These are phyloP conservation scores for Scaptodrosophila latifasciaeformis DNA, from an alignment of 2,888 invertebrate genomes.

Conservation along the genomic window DNA sequence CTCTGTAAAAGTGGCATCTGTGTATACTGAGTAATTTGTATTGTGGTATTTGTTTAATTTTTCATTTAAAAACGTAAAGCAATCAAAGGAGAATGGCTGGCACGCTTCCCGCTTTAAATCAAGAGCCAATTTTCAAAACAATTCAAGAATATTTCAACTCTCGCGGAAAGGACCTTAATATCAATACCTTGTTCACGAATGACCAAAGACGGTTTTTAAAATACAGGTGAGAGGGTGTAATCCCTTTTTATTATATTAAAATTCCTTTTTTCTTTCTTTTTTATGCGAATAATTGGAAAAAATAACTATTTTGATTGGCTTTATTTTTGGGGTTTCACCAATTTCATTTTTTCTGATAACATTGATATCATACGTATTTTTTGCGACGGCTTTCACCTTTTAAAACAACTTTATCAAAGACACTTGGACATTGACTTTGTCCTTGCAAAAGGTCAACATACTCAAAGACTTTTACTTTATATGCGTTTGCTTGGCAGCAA, in stretches of 20 bases:
- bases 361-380: no score
- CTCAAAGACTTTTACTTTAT: constrained; percentile 27
- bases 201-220: constrained; percentile 90
- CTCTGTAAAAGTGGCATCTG: constrained; percentile 5
- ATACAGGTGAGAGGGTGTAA: constrained; percentile 90
- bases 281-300: no score
- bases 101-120: constrained; percentile 77
- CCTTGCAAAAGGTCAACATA: constrained; percentile 59
- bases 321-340: no score
- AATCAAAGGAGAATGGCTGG: constrained; percentile 56
- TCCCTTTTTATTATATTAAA: no score
- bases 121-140: constrained; percentile 84
- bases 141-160: constrained; percentile 84
- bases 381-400: no score
- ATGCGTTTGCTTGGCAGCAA: constrained; percentile 6
- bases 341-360: no score
- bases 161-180: constrained; percentile 85
- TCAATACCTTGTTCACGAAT: constrained; percentile 86
- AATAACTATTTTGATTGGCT: background rate
- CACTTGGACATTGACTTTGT: constrained; percentile 31
- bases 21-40: constrained; percentile 48
- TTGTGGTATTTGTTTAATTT: constrained; percentile 19
- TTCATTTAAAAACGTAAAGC: constrained; percentile 34
- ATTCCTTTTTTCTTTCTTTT: no score
- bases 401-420: no score